phyloP scores from a whole-genome alignment of 2,888 invertebrate genomes.

The Zonitis immaculata region DNA sequence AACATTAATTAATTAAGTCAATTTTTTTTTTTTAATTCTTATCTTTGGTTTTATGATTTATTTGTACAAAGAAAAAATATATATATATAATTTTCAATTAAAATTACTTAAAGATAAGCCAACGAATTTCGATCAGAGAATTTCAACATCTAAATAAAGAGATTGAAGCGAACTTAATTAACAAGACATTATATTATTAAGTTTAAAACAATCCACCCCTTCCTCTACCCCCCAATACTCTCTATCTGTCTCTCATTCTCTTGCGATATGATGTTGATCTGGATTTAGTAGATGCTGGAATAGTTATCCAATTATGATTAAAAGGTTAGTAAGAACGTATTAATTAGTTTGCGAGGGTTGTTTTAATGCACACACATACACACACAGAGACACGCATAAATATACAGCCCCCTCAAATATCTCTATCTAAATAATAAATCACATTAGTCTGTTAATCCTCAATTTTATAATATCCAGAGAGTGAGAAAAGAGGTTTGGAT shows the following conservation, averaged over 20 bases:
- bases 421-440: conserved; percentile 47
- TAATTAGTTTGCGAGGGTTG: conserved; percentile 45
- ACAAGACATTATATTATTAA: conserved; percentile 44
- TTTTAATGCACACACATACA: conserved; percentile 38
- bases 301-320: conserved; percentile 52
- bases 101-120: too few relatives aligned
- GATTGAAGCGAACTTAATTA: conserved; percentile 41
- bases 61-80: too few relatives aligned
- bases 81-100: too few relatives aligned
- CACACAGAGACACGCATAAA: too few relatives aligned
- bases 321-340: conserved; percentile 51
- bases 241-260: too few relatives aligned
- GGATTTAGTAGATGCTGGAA: conserved; percentile 39
- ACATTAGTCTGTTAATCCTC: conserved; percentile 47
- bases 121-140: conserved; percentile 20
- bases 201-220: conserved; percentile 35
- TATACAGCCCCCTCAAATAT: conserved; percentile 43
- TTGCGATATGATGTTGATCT: conserved; percentile 44
- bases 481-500: too few relatives aligned
- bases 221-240: too few relatives aligned
- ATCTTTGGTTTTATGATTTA: too few relatives aligned
- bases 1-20: too few relatives aligned
- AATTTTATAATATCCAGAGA: too few relatives aligned
- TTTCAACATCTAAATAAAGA: conserved; percentile 11
- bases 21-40: too few relatives aligned